Conservation (phyloP, 2,113 vertebrate genomes). For the Danio rerio region GRCz12tu NC_133179.1:55507001-55507500, state of each 20-base stretch:
- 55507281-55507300: slow-evolving; percentile 44
- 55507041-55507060: slow-evolving; percentile 45
- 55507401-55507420: slow-evolving; percentile 28
- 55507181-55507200: too few relatives aligned
- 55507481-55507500: slow-evolving; percentile 1
- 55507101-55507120: slow-evolving; percentile 44
- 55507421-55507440: not conserved
- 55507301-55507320: slow-evolving; percentile 31
- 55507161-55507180: too few relatives aligned
- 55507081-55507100: slow-evolving; percentile 36
- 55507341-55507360: slow-evolving; percentile 31
- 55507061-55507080: slow-evolving; percentile 42
- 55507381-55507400: not conserved
- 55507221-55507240: too few relatives aligned
- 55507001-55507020: too few relatives aligned
- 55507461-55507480: not conserved
- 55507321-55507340: slow-evolving; percentile 43
- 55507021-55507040: slow-evolving; percentile 3
- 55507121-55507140: not conserved
- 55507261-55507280: slow-evolving; percentile 26
- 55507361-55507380: slow-evolving; percentile 20
- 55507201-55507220: too few relatives aligned
- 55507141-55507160: not conserved
- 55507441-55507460: not conserved
- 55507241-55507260: too few relatives aligned